A percentile compares a stretch with the other conserved stretches of the same genome.
These are phyloP conservation scores for Xanthorhoe designata DNA, from an alignment of 2,888 invertebrate genomes.

Conservation along the genomic window DNA sequence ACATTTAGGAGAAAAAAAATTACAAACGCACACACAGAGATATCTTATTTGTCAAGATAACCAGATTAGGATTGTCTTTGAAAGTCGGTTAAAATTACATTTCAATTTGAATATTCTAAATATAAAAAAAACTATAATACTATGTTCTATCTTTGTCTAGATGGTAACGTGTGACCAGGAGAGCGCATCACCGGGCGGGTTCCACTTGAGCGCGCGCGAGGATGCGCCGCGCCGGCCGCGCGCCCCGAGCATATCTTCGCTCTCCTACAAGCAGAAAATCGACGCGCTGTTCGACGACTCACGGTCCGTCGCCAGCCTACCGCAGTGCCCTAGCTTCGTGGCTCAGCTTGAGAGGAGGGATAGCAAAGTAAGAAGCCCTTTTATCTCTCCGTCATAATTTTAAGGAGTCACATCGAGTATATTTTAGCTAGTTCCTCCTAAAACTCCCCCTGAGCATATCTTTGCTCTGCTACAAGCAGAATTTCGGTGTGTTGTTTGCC, in stretches of 20 bases:
- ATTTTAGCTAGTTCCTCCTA: no score
- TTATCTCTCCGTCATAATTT: neutral
- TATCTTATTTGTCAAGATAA: no score
- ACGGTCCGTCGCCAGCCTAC: slow-evolving; percentile 84
- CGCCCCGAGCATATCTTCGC: slow-evolving; percentile 79
- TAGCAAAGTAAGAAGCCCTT: slow-evolving; percentile 60
- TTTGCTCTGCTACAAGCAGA: no score
- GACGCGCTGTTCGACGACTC: slow-evolving; percentile 94
- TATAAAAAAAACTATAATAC: neutral
- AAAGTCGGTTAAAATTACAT: no score
- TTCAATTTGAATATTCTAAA: no score
- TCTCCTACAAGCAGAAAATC: slow-evolving; percentile 93
- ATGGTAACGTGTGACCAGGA: slow-evolving; percentile 82
- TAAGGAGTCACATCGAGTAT: no score
- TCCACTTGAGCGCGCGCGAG: slow-evolving; percentile 76
- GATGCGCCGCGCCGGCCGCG: slow-evolving; percentile 71
- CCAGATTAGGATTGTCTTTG: no score
- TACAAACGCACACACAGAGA: no score
- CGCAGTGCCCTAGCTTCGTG: slow-evolving; percentile 57
- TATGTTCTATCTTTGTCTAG: slow-evolving; percentile 48
- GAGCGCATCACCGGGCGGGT: slow-evolving; percentile 71
- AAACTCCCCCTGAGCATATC: no score
- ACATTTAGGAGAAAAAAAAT: no score
- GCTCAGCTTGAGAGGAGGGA: slow-evolving; percentile 65
- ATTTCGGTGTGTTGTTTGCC: no score